Evolutionary conservation across 2,888 invertebrate species (phyloP), one percentile per base, ranked within the genome.

Genomic region (Gortyna flavago): DNA sequence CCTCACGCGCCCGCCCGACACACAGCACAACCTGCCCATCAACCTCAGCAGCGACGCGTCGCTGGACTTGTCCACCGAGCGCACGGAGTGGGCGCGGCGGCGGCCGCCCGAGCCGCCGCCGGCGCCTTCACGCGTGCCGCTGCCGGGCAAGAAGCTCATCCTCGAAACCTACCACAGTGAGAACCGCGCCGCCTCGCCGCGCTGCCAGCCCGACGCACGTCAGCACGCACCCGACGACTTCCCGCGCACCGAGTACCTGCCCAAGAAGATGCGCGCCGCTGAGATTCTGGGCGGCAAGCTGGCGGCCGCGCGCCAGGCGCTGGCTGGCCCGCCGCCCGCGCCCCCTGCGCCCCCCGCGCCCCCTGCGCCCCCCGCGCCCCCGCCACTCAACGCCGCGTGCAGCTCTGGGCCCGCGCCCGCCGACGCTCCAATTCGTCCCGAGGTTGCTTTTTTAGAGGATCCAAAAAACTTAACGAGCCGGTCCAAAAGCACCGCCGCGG

Each of bases 401-500:
- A 81, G 92, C 73, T 79, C 92, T 71, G 84, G 90, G 38, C 87
- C 87, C 67, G 84, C 92, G 72, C 87, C 92, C 74, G 78, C 92
- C 77, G 86, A 91, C 80, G 72, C 90, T 85, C 86, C 94, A 81
- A 88, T 88, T 87, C 95, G 94, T 89, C 87, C 95, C 84, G 95
- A 95, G 91, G 93, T 90, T 91, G 94, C 95, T 96, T 96, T 96
- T 96, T 96, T 96, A 96, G 96, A 96, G 95, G 96, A 96, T 96
- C 94, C 96, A 96, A 96, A 96, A 96, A 96, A 96, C 96, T 96
- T 95, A 95, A 93, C 96, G 95, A 95, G 93, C 96, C 96, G 96
- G 96, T 96, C 96, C 96, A 96, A 91, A 95, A 95, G 96, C 96
- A 96, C 95, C 96, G 96, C 96, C 96, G 96, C 96, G 96, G 96